A percentile compares a stretch with the other conserved stretches of the same genome.
Conservation (phyloP, 2,888 invertebrate species). For the Drosophila demipolita region DNA sequence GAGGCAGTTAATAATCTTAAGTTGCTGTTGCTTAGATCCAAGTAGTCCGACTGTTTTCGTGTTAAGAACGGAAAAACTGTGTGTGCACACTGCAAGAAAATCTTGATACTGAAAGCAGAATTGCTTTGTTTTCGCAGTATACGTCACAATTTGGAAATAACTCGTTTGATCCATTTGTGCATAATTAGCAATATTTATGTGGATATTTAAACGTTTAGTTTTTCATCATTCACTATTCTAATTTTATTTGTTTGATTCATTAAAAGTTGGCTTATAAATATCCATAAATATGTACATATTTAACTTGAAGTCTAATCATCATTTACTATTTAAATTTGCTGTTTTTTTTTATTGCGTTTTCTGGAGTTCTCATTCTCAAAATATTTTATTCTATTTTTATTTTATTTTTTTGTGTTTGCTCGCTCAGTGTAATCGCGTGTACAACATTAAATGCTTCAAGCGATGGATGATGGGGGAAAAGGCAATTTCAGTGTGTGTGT, state of each 20-base stretch:
- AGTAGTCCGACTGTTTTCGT: conserved; percentile 18
- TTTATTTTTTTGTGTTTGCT: background rate
- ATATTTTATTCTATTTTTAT: background rate
- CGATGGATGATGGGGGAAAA: conserved; percentile 60
- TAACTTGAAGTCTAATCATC: background rate
- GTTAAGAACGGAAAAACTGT: conserved; percentile 30
- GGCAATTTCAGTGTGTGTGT: conserved; percentile 33
- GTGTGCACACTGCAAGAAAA: conserved; percentile 40
- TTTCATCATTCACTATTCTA: background rate
- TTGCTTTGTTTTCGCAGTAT: background rate
- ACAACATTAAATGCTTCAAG: conserved; percentile 51
- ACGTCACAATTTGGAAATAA: background rate
- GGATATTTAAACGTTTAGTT: background rate
- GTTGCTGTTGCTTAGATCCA: conserved; percentile 56
- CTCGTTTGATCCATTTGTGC: background rate
- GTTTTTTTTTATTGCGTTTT: background rate
- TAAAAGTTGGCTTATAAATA: background rate
- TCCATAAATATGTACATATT: background rate
- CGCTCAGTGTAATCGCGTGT: conserved; percentile 68
- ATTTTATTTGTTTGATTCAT: background rate
- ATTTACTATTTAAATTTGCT: background rate
- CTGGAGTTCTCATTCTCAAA: background rate
- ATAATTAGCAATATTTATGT: background rate
- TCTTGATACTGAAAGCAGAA: background rate
- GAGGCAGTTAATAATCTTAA: conserved; percentile 68